A percentile compares a stretch with the other conserved stretches of the same genome.
These are phyloP conservation scores for Brachyopa scutellaris DNA, from an alignment of 2,888 invertebrate genomes.

Conservation along the genomic window DNA sequence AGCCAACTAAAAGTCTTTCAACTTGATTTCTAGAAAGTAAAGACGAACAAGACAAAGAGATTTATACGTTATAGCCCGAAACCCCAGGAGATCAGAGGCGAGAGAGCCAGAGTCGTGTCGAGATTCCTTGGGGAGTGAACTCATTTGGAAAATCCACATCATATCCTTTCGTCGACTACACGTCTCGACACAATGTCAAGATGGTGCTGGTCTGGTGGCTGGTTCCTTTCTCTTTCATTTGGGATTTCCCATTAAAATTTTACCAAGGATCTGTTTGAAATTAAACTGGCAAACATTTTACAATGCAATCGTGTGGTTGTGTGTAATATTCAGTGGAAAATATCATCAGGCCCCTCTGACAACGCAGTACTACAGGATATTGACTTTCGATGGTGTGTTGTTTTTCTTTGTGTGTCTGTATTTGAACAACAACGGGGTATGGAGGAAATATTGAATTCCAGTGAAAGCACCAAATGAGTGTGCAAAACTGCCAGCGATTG, in stretches of 20 bases:
- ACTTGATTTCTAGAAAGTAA: background rate
- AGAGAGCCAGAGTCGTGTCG: too few relatives aligned
- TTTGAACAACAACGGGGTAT: too few relatives aligned
- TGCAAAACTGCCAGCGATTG: background rate
- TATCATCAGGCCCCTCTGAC: too few relatives aligned
- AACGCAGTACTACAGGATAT: constrained; percentile 49
- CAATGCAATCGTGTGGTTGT: constrained; percentile 34
- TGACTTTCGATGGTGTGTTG: constrained; percentile 41
- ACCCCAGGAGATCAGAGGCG: constrained; percentile 28
- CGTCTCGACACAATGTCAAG: constrained; percentile 18
- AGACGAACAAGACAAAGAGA: constrained; percentile 20
- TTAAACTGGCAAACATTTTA: constrained; percentile 31
- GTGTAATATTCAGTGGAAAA: too few relatives aligned
- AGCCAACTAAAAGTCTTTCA: constrained; percentile 14
- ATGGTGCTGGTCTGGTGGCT: background rate
- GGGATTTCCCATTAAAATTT: constrained; percentile 57
- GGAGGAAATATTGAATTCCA: constrained; percentile 36
- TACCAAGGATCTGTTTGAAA: constrained; percentile 46
- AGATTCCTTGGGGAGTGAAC: constrained; percentile 29
- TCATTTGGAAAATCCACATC: constrained; percentile 60
- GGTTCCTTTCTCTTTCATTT: background rate
- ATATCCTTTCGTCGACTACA: background rate
- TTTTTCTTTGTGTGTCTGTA: too few relatives aligned
- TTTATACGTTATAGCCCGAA: constrained; percentile 11
- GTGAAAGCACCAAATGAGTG: constrained; percentile 1